Percentiles rank a stretch among this genome's conserved stretches.
Evolutionary conservation across 2,888 invertebrate genomes (phyloP).

Genomic region (Microplitis manilae): DNA sequence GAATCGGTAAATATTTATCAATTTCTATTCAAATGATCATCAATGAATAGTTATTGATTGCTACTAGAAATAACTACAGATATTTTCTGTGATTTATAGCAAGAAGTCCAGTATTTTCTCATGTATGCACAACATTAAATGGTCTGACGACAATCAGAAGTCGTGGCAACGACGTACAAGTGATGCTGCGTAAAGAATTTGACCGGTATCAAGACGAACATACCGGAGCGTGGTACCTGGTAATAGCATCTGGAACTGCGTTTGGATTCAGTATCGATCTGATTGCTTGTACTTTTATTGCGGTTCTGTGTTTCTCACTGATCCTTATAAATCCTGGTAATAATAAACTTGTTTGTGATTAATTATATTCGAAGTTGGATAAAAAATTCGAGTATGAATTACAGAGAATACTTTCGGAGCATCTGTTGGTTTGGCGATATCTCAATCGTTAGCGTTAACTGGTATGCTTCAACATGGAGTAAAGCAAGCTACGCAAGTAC

Average conservation of each 20-base stretch:
- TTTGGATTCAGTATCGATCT: conserved; percentile 85
- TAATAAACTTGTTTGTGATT: neutral
- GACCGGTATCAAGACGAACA: conserved; percentile 81
- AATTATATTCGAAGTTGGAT: neutral
- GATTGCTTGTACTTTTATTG: conserved; percentile 79
- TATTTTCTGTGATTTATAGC: conserved; percentile 62
- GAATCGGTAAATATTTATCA: conserved; percentile 66
- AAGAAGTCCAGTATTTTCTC: conserved; percentile 92
- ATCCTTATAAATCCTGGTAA: conserved; percentile 76
- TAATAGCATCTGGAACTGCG: conserved; percentile 77
- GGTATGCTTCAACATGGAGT: conserved; percentile 87
- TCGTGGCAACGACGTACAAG: conserved; percentile 77
- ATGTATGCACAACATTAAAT: conserved; percentile 86
- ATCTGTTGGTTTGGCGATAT: conserved; percentile 81
- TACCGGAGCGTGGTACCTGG: conserved; percentile 80
- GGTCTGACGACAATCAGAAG: conserved; percentile 92
- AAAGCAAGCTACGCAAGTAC: conserved; percentile 82
- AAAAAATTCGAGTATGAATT: neutral
- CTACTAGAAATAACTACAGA: too few species aligned
- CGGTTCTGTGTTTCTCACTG: conserved; percentile 78
- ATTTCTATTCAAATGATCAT: too few species aligned
- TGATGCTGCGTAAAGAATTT: conserved; percentile 82
- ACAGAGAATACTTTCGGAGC: conserved; percentile 76
- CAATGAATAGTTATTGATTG: too few species aligned
- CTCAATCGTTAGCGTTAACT: conserved; percentile 80